Percentiles rank a stretch among this genome's conserved stretches.
phyloP scores from a whole-genome alignment of 2,888 invertebrate species.

The Epirrita christyi region DNA sequence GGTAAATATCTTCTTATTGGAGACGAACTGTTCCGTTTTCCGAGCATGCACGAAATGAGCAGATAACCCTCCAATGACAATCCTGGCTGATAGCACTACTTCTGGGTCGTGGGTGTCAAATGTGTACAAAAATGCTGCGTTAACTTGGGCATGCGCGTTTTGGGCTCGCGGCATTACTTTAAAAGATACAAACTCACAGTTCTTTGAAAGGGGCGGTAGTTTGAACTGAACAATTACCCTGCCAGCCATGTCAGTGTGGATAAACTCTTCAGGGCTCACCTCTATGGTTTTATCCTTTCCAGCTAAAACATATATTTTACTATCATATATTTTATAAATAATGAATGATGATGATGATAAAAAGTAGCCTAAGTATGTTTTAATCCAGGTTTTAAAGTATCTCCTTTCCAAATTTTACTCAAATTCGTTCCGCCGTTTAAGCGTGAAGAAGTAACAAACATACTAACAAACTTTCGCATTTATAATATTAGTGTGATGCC shows the following conservation, averaged over 20 bases:
- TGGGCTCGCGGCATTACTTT: slow-evolving; percentile 88
- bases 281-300: slow-evolving; percentile 41
- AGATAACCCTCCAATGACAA: slow-evolving; percentile 86
- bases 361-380: too few relatives aligned
- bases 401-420: too few relatives aligned
- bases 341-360: too few relatives aligned
- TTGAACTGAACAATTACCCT: slow-evolving; percentile 57
- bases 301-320: too few relatives aligned
- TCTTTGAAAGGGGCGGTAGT: slow-evolving; percentile 59
- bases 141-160: slow-evolving; percentile 90
- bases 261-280: slow-evolving; percentile 59
- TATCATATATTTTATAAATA: too few relatives aligned
- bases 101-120: slow-evolving; percentile 59
- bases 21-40: slow-evolving; percentile 80
- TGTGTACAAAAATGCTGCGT: slow-evolving; percentile 89
- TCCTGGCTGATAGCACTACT: slow-evolving; percentile 73
- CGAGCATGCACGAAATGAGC: slow-evolving; percentile 83
- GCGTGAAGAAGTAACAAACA: too few relatives aligned
- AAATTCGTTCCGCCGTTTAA: too few relatives aligned
- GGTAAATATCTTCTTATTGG: slow-evolving; percentile 67
- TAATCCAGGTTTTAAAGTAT: too few relatives aligned
- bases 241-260: slow-evolving; percentile 61
- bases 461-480: too few relatives aligned
- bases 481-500: too few relatives aligned
- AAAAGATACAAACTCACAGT: slow-evolving; percentile 57